These are phyloP conservation scores for Allobates femoralis DNA, from an alignment of 2,797 vertebrate species.

Conservation along the genomic window DNA sequence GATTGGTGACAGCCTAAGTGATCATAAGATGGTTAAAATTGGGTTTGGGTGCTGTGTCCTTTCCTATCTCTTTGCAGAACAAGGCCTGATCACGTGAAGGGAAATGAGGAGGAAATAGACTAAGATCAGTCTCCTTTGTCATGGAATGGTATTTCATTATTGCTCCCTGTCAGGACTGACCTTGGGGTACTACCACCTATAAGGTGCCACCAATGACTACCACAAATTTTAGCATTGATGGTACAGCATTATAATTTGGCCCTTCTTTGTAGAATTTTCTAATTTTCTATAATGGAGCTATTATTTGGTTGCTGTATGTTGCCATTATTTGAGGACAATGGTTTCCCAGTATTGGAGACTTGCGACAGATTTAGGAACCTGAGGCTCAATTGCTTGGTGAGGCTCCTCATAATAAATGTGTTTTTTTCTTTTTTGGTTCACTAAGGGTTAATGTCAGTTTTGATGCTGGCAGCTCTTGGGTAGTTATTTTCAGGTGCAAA, in stretches of 20 bases:
- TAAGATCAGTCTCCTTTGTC: conserved; percentile 6
- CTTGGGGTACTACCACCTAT: neutral
- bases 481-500: no score
- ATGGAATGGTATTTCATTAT: neutral
- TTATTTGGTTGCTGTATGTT: neutral
- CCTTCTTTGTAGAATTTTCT: neutral
- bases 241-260: no score
- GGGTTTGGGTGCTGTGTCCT: conserved; percentile 47
- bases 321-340: neutral
- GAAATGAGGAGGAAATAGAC: conserved; percentile 62
- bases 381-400: no score
- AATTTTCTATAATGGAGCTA: neutral
- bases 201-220: neutral
- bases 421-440: no score
- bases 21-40: neutral
- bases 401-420: no score
- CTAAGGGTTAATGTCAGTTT: no score
- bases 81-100: conserved; percentile 66
- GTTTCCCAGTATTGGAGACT: no score
- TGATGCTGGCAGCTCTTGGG: no score
- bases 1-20: conserved; percentile 57
- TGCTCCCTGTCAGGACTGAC: neutral
- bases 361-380: no score
- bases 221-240: neutral
- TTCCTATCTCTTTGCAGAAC: conserved; percentile 70